Evolutionary conservation across 1,140 invertebrate species (phyloP).

Genomic region (Anagrus nilaparvatae): DNA sequence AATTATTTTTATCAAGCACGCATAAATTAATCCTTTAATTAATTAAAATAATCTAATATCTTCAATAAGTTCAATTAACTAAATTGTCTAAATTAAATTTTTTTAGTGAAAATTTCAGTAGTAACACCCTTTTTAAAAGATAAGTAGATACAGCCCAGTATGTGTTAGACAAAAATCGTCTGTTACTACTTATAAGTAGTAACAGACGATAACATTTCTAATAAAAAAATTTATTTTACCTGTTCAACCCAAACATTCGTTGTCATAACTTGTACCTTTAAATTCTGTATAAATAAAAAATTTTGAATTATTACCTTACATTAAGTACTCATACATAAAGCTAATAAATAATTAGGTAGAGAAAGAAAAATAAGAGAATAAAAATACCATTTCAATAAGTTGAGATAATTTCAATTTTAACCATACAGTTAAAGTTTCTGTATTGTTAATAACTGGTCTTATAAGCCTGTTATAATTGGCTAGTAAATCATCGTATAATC

Average conservation of each 20-base stretch:
- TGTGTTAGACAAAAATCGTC: too few species aligned
- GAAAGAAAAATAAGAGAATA: neutral
- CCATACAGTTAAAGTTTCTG: conserved; percentile 85
- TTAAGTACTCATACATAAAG: neutral
- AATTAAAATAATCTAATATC: too few species aligned
- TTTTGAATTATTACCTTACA: conserved; percentile 1
- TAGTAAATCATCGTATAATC: conserved; percentile 84
- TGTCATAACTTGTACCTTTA: conserved; percentile 93
- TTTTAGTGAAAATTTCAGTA: too few species aligned
- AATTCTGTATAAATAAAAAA: conserved; percentile 47
- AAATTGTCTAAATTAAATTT: too few species aligned
- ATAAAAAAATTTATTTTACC: conserved; percentile 39
- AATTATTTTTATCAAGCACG: too few species aligned
- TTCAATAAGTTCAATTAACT: too few species aligned
- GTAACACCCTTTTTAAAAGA: too few species aligned
- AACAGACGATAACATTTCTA: too few species aligned
- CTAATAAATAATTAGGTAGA: neutral
- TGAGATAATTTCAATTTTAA: conserved; percentile 88
- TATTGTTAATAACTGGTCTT: conserved; percentile 87
- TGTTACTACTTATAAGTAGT: too few species aligned
- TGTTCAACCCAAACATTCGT: conserved; percentile 92
- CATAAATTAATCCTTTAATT: too few species aligned
- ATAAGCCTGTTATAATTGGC: conserved; percentile 96
- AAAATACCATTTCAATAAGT: conserved; percentile 82
- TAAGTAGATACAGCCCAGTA: too few species aligned